Evolutionary conservation across 2,888 invertebrate genomes (phyloP).

Genomic region (Petrolisthes cinctipes): DNA sequence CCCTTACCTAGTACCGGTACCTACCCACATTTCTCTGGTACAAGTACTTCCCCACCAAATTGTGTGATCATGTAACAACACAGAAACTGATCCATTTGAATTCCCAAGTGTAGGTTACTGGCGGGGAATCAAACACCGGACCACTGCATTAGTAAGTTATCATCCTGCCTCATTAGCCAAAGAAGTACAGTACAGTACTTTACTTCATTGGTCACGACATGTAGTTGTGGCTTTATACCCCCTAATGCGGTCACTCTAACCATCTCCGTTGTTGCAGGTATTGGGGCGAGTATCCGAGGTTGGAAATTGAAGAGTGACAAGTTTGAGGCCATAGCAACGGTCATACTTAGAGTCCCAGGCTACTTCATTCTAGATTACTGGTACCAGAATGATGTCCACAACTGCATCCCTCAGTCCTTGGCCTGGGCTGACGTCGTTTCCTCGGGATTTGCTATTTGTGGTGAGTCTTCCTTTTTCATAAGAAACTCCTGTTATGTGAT

Average conservation of each 20-base stretch:
- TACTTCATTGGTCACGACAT: neutral
- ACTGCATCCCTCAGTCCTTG: constrained; percentile 65
- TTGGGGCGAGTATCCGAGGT: constrained; percentile 38
- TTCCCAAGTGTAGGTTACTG: too few species aligned
- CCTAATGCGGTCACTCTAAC: neutral
- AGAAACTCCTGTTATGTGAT: too few species aligned
- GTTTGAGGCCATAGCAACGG: constrained; percentile 67
- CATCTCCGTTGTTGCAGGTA: neutral
- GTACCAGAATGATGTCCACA: constrained; percentile 68
- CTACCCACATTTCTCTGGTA: too few species aligned
- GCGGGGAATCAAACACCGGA: too few species aligned
- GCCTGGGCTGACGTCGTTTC: constrained; percentile 65
- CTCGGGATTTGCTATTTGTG: constrained; percentile 66
- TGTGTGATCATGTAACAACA: too few species aligned
- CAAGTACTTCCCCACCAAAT: too few species aligned
- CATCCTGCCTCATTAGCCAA: neutral
- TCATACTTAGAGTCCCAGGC: constrained; percentile 71
- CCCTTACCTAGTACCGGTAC: too few species aligned
- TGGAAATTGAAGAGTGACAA: constrained; percentile 62
- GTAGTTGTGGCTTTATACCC: neutral
- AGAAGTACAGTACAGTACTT: neutral
- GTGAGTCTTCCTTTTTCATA: constrained; percentile 66
- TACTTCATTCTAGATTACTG: constrained; percentile 72
- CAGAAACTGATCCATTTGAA: too few species aligned
- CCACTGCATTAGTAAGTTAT: neutral